Evolutionary conservation across 1,140 invertebrate genomes (phyloP), one percentile per base, ranked within the genome.

Genomic region (Trachelipus rathkii): DNA sequence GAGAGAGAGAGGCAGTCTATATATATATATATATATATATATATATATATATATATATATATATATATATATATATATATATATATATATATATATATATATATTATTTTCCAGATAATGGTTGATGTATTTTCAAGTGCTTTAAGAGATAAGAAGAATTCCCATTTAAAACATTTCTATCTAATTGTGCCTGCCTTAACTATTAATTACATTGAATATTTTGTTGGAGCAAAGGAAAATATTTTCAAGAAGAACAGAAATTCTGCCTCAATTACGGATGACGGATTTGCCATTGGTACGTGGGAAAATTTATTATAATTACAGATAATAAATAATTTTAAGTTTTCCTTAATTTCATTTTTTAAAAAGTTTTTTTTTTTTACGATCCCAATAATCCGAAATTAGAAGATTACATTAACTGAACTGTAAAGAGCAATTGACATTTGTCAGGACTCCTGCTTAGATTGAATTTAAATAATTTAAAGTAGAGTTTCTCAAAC

Each of bases 21-120:
- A 60, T 60, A 60, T 60, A 60, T 60, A 60, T 60, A 60, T 60
- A 60, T 60, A 60, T 60, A 60, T 60, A 60, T 60, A 60, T 60
- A 15, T 60, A 60, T 19, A 15, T 60, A 60, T 60, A 15, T 60
- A 60, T 60, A 15, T 60, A 60, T 60, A 15, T 60, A 60, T 60
- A 15, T 15, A 60, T 15, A 15, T 60, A 15, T 60, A 60, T 60
- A 15, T 60, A 60, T 60, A 15, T 60, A 60, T 60, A 15, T 60
- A 15, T 60, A 15, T 60, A 15, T 60, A 15, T 60, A 60, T 15
- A 60, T 60, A 19, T 19, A 15, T 15, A 60, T 15, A 60, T n/a
- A n/a, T n/a, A n/a, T n/a, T 60, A 4, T 13, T 15, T 60, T 8
- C 19, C 50, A 60, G 50, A 60, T 60, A 60, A 60, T 60, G 50